A percentile compares a stretch with the other conserved stretches of the same genome.
phyloP scores from a whole-genome alignment of 2,888 invertebrate genomes.

The Darwinula stevensoni region DNA sequence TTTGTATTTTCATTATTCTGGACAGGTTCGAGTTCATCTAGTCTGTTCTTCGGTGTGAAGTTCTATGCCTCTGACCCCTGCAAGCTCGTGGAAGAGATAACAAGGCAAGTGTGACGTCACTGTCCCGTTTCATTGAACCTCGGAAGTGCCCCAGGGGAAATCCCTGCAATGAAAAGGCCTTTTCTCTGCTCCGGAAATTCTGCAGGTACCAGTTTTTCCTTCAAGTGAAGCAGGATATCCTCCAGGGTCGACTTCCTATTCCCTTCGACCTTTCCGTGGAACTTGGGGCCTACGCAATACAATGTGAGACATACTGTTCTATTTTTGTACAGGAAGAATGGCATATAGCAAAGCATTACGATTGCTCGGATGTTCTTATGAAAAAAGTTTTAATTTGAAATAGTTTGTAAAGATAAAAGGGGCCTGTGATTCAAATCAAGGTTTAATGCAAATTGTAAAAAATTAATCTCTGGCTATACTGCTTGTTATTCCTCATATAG shows the following conservation, averaged over 20 bases:
- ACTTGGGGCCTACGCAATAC: slow-evolving; percentile 67
- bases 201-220: slow-evolving; percentile 83
- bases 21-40: slow-evolving; percentile 32
- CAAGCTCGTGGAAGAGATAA: slow-evolving; percentile 80
- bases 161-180: background rate
- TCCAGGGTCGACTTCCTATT: slow-evolving; percentile 71
- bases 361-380: background rate
- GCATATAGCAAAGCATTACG: slow-evolving; percentile 1
- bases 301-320: slow-evolving; percentile 40
- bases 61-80: slow-evolving; percentile 93
- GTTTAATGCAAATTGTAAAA: no score
- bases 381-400: no score
- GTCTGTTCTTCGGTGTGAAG: slow-evolving; percentile 84
- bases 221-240: slow-evolving; percentile 83
- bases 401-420: no score
- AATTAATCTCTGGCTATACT: no score
- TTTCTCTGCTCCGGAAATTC: slow-evolving; percentile 11
- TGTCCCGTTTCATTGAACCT: background rate
- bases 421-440: no score
- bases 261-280: slow-evolving; percentile 70
- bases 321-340: background rate
- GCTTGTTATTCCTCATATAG: no score
- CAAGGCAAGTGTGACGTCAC: no score
- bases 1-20: no score
- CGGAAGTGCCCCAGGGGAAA: background rate